phyloP scores from a whole-genome alignment of 2,113 vertebrate species.

The Ceyx cyanopectus region DNA sequence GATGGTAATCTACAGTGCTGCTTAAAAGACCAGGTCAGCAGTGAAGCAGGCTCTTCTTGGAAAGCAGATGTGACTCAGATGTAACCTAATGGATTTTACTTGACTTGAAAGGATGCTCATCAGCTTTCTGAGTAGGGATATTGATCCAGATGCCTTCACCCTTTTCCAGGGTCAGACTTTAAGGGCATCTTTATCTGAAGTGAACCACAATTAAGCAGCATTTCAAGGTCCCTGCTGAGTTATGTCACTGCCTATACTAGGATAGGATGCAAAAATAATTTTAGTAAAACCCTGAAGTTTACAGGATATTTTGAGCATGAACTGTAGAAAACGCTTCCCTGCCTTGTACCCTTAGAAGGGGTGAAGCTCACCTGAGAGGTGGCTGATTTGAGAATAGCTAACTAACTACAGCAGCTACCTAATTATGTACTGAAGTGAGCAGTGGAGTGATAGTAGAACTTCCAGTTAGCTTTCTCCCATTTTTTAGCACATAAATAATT shows the following conservation, averaged over 20 bases:
- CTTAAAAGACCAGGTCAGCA: not conserved
- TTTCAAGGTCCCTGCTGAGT: not conserved
- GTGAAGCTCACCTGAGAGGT: not conserved
- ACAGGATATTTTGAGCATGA: not conserved
- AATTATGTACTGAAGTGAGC: not conserved
- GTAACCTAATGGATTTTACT: not conserved
- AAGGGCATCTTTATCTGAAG: not conserved
- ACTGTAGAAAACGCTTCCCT: not conserved
- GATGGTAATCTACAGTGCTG: not conserved
- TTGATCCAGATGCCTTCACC: not conserved
- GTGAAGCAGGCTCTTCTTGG: not conserved
- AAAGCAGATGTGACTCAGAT: not conserved
- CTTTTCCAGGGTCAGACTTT: not conserved
- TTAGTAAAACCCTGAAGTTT: not conserved
- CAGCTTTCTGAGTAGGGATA: not conserved
- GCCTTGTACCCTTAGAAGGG: not conserved
- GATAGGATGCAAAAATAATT: not conserved
- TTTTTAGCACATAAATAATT: not conserved
- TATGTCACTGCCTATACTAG: not conserved
- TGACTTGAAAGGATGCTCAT: not conserved
- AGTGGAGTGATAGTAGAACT: not conserved
- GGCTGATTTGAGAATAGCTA: not conserved
- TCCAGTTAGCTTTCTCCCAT: not conserved
- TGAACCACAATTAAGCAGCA: not conserved
- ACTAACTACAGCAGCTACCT: not conserved